Conservation (phyloP, 2,888 invertebrate genomes). For the Drosophila peninsularis region DNA sequence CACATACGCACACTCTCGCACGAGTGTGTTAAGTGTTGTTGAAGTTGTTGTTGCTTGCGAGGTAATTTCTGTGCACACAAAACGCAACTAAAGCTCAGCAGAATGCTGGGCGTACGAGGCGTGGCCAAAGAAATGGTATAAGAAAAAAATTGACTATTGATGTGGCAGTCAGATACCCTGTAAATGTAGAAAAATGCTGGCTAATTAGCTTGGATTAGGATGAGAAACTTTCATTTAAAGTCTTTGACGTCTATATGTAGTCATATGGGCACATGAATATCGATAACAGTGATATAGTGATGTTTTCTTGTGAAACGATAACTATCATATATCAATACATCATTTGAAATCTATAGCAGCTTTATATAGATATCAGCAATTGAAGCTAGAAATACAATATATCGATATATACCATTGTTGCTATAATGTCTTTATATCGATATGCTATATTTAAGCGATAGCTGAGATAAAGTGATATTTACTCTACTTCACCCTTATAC, state of each 20-base stretch:
- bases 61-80: constrained; percentile 65
- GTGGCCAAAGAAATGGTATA: constrained; percentile 4
- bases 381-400: too few relatives aligned
- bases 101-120: constrained; percentile 18
- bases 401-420: too few relatives aligned
- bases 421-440: too few relatives aligned
- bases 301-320: too few relatives aligned
- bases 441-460: too few relatives aligned
- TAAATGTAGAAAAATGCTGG: not conserved
- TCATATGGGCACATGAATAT: too few relatives aligned
- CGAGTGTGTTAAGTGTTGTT: constrained; percentile 31
- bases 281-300: not conserved
- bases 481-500: too few relatives aligned
- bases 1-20: not conserved
- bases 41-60: constrained; percentile 35
- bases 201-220: not conserved
- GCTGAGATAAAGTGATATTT: too few relatives aligned
- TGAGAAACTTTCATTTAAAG: not conserved
- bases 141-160: not conserved
- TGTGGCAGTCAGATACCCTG: constrained; percentile 4
- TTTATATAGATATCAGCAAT: too few relatives aligned
- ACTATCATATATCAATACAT: too few relatives aligned
- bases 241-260: too few relatives aligned
- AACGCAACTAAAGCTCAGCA: constrained; percentile 44
- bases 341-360: too few relatives aligned